These are phyloP conservation scores for Drymodes brunneopygia DNA, from an alignment of 2,113 vertebrate species.

Conservation along the genomic window DNA sequence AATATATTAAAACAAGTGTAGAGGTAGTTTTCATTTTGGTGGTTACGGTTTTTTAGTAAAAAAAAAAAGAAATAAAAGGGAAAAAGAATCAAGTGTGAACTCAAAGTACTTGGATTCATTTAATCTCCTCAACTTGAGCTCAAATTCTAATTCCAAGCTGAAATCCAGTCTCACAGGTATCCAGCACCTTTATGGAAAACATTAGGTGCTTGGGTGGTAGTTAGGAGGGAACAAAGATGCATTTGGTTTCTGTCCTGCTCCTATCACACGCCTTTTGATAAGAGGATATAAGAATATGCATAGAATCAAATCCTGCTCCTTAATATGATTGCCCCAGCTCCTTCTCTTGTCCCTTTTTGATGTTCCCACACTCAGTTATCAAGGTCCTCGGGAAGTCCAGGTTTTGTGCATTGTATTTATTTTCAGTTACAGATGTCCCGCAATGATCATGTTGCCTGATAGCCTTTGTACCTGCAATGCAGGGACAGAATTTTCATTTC, in stretches of 20 bases:
- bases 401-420: background rate
- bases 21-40: background rate
- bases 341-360: background rate
- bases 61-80: background rate
- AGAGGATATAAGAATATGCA: background rate
- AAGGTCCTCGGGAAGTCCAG: background rate
- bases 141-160: background rate
- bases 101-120: background rate
- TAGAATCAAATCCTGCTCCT: background rate
- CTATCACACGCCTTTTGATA: background rate
- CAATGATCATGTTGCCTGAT: background rate
- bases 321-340: background rate
- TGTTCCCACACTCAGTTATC: background rate
- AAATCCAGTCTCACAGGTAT: background rate
- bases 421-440: background rate
- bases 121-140: background rate
- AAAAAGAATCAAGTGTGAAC: background rate
- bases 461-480: background rate
- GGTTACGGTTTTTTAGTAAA: background rate
- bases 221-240: background rate
- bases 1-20: constrained; percentile 32
- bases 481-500: background rate
- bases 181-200: background rate
- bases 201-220: accelerated
- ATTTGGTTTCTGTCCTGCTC: background rate